Base-by-base conservation (phyloP, 2,113 vertebrate species). In the Neogobius melanostomus region DNA sequence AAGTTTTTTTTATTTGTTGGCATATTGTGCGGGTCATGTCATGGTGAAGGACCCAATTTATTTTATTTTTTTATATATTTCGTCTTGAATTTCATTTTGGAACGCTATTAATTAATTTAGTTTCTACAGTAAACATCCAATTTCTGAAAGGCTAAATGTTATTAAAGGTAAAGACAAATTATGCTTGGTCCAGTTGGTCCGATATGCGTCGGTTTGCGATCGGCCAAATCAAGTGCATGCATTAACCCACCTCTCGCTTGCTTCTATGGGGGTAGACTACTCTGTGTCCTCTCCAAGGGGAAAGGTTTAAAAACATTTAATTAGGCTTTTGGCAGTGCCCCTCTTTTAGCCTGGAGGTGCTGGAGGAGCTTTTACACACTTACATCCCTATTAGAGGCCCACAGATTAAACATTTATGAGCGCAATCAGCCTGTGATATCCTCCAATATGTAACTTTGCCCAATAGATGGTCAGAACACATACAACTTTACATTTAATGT, bases 251-350 rank as follows among this genome's bases (percentile, higher is more conserved):
- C 81, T 82, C 71, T 74, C 69, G 28, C 70, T 74, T 50, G 56
- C 77, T 48, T 16, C 72, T 80, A 77, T 74, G 75, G 79, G 71
- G 75, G 81, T 36, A 84, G 80, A 72, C 71, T 56, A 74, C 82
- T 79, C 71, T 80, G 60, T 73, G 79, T 83, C 81, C 80, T 87
- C 89, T 90, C 89, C 78, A 83, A 90, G 81, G 87, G 80, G 83
- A 85, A 84, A 87, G 84, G 80, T 89, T 91, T 85, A 87, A 90
- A 87, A 89, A 87, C 89, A 90, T 86, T 92, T 89, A 90, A 88
- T 91, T 88, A 88, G 79, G 82, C 89, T 89, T 88, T 87, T 91
- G 89, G 87, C 90, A 88, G 77, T 80, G 78, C 64, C 78, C 87
- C 85, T 74, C 80, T 72, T 90, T 88, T 91, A 80, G 80, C 89